These are phyloP conservation scores for Blastobasis adustella DNA, from an alignment of 2,888 invertebrate species.

Conservation along the genomic window DNA sequence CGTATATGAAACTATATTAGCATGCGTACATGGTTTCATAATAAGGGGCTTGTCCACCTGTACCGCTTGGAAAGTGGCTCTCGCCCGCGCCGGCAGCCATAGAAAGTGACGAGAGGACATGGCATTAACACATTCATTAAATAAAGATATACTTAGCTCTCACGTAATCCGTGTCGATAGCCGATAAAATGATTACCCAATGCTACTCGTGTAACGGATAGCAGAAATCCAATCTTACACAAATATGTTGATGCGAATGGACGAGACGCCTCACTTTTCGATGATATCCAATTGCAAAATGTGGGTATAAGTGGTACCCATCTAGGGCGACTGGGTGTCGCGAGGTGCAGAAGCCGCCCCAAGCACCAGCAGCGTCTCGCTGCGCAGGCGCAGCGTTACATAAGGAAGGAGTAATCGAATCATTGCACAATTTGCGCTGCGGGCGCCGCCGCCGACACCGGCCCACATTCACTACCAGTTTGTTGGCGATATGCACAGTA, in stretches of 20 bases:
- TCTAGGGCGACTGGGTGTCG: too few species aligned
- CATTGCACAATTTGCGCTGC: constrained; percentile 15
- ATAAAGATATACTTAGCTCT: constrained; percentile 11
- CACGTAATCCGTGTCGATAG: too few species aligned
- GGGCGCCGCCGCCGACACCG: constrained; percentile 2
- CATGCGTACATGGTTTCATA: constrained; percentile 15
- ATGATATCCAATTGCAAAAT: too few species aligned
- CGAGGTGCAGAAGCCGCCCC: too few species aligned
- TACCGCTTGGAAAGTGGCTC: constrained; percentile 36
- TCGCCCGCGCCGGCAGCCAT: constrained; percentile 17
- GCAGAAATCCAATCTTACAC: too few species aligned
- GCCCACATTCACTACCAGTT: constrained; percentile 7
- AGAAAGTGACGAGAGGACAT: constrained; percentile 38
- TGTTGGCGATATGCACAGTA: background rate
- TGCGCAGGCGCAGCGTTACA: constrained; percentile 35
- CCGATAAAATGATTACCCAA: too few species aligned
- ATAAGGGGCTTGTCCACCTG: constrained; percentile 19
- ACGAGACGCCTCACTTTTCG: too few species aligned
- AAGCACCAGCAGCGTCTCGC: constrained; percentile 19
- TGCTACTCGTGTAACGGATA: too few species aligned
- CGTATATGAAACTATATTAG: background rate
- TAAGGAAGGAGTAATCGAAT: constrained; percentile 17
- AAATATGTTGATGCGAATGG: too few species aligned
- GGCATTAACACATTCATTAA: constrained; percentile 19
- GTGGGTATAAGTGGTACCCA: constrained; percentile 34